These are phyloP conservation scores for Monomorium pharaonis DNA, from an alignment of 1,140 invertebrate genomes.

Conservation along the genomic window DNA sequence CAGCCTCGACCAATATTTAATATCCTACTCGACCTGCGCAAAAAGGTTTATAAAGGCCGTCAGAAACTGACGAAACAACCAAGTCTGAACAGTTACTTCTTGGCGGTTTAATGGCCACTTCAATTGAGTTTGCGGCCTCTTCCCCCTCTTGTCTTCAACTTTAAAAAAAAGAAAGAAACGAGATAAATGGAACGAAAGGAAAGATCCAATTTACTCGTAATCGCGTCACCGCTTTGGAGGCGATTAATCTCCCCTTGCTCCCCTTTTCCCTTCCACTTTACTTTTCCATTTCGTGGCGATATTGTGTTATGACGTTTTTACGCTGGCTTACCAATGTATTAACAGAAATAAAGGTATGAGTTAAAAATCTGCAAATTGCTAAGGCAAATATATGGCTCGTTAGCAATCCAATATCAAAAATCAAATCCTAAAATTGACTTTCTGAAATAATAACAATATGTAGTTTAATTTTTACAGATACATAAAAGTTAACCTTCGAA, in stretches of 20 bases:
- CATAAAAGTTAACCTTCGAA: neutral
- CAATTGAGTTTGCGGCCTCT: slow-evolving; percentile 73
- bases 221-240: slow-evolving; percentile 71
- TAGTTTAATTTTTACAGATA: neutral
- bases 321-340: slow-evolving; percentile 8
- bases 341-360: slow-evolving; percentile 23
- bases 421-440: neutral
- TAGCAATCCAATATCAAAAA: neutral
- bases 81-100: slow-evolving; percentile 65
- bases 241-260: slow-evolving; percentile 70
- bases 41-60: slow-evolving; percentile 42
- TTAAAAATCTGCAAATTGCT: slow-evolving; percentile 22
- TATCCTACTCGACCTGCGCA: slow-evolving; percentile 13
- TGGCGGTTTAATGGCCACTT: slow-evolving; percentile 73
- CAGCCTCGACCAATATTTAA: slow-evolving; percentile 38
- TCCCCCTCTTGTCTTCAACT: slow-evolving; percentile 57
- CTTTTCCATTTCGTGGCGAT: slow-evolving; percentile 33
- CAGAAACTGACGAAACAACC: slow-evolving; percentile 74
- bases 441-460: neutral
- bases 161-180: slow-evolving; percentile 31
- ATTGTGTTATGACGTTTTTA: slow-evolving; percentile 61
- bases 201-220: slow-evolving; percentile 74
- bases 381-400: slow-evolving; percentile 8
- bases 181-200: slow-evolving; percentile 60
- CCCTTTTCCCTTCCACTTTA: slow-evolving; percentile 45